Conservation (phyloP, 2,888 invertebrate genomes). For the Chalcis sispes region DNA sequence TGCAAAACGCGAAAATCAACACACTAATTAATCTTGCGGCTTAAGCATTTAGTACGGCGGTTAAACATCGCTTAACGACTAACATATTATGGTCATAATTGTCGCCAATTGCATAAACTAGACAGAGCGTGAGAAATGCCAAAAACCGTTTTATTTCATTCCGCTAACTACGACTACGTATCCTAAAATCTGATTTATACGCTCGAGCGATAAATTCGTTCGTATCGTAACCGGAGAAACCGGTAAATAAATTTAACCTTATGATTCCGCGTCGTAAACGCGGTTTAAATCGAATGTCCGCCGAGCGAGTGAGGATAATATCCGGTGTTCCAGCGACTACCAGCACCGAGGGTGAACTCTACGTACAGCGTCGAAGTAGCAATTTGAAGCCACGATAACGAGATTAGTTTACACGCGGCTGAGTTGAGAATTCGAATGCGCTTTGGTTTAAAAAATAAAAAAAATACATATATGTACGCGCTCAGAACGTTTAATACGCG, state of each 20-base stretch:
- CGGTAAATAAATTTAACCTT: too few relatives aligned
- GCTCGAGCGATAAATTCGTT: too few relatives aligned
- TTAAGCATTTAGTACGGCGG: not conserved
- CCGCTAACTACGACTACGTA: too few relatives aligned
- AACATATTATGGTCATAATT: conserved; percentile 18
- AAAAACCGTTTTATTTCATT: not conserved
- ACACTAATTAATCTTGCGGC: not conserved
- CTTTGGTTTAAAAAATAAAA: not conserved
- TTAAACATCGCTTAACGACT: conserved; percentile 31
- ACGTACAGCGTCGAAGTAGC: conserved; percentile 7
- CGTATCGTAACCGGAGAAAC: too few relatives aligned
- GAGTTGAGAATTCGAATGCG: not conserved
- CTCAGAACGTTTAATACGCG: too few relatives aligned
- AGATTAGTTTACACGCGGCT: conserved; percentile 25
- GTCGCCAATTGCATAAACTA: not conserved
- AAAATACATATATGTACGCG: too few relatives aligned
- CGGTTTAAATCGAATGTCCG: conserved; percentile 23
- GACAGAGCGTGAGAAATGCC: too few relatives aligned
- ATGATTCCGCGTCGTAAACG: too few relatives aligned
- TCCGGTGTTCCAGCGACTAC: conserved; percentile 3
- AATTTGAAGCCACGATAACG: conserved; percentile 12
- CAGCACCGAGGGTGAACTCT: conserved; percentile 1
- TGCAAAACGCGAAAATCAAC: not conserved
- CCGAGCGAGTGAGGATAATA: conserved; percentile 13
- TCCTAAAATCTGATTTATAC: too few relatives aligned